Evolutionary conservation across 2,888 invertebrate genomes (phyloP).

Genomic region (Temnothorax rugatulus): DNA sequence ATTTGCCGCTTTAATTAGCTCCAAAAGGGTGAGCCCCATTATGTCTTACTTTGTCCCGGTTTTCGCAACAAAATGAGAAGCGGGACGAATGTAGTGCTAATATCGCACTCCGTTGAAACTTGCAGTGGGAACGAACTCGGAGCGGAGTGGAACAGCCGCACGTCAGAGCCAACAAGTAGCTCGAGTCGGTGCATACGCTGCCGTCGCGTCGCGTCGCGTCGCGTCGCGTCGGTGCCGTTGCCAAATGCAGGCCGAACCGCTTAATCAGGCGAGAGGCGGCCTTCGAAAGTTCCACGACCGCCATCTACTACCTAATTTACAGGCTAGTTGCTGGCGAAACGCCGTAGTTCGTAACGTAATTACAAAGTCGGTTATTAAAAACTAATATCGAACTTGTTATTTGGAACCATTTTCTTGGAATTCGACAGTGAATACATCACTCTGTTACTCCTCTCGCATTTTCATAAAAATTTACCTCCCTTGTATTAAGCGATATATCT

Average conservation of each 20-base stretch:
- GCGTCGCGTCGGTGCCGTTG: slow-evolving; percentile 65
- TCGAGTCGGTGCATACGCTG: slow-evolving; percentile 64
- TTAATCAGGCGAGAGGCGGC: slow-evolving; percentile 71
- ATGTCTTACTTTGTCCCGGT: slow-evolving; percentile 62
- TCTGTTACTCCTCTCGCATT: background rate
- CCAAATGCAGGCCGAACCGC: slow-evolving; percentile 73
- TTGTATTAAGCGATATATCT: background rate
- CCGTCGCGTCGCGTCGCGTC: slow-evolving; percentile 40
- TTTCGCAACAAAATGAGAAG: slow-evolving; percentile 58
- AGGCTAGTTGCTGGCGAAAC: slow-evolving; percentile 39
- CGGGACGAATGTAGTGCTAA: slow-evolving; percentile 56
- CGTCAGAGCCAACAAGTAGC: slow-evolving; percentile 72
- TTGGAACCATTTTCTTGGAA: background rate
- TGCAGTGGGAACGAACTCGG: slow-evolving; percentile 44
- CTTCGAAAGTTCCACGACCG: slow-evolving; percentile 52
- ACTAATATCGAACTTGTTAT: background rate
- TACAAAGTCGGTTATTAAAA: slow-evolving; percentile 32
- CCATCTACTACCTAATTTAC: slow-evolving; percentile 52
- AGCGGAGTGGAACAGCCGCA: slow-evolving; percentile 46
- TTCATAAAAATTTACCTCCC: background rate
- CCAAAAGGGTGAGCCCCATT: slow-evolving; percentile 50
- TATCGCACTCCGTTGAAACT: slow-evolving; percentile 55
- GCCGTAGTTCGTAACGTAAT: slow-evolving; percentile 38
- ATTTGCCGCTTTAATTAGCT: slow-evolving; percentile 67
- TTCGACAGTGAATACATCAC: background rate